Conservation (phyloP, 2,888 invertebrate genomes). For the Acleris laterana region DNA sequence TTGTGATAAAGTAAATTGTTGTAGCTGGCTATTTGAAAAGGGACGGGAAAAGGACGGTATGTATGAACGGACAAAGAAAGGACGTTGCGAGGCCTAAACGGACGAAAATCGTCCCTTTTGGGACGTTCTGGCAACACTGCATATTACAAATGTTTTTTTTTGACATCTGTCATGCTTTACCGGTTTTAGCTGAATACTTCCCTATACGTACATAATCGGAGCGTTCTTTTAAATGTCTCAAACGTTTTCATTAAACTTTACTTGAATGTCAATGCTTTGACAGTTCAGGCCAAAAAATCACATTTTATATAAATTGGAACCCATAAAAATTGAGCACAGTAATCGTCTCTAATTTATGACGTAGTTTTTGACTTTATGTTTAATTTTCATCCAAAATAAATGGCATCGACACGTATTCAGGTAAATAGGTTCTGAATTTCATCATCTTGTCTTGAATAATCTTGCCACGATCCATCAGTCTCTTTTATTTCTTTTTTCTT, state of each 20-base stretch:
- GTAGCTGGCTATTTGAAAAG: no score
- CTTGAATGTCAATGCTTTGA: conserved; percentile 7
- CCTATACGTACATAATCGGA: background rate
- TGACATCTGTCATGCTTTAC: conserved; percentile 13
- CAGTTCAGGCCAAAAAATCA: conserved; percentile 20
- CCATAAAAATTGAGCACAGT: conserved; percentile 20
- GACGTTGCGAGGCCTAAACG: no score
- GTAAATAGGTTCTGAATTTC: conserved; percentile 46
- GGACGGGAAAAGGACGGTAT: no score
- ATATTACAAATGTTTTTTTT: conserved; percentile 11
- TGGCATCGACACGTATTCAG: conserved; percentile 62
- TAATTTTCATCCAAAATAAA: conserved; percentile 54
- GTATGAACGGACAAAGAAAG: no score
- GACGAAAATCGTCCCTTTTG: no score
- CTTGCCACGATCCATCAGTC: conserved; percentile 52
- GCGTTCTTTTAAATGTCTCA: conserved; percentile 17
- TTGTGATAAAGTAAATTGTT: no score
- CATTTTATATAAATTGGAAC: conserved; percentile 13
- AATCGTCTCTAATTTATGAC: conserved; percentile 27
- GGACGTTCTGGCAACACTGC: no score
- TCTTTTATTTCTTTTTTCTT: conserved; percentile 46
- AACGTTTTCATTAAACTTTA: background rate
- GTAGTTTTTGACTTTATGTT: conserved; percentile 45
- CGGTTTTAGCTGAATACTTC: conserved; percentile 8
- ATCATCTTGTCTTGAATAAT: conserved; percentile 47